phyloP scores from a whole-genome alignment of 2,113 vertebrate species.

The Montifringilla adamsi region DNA sequence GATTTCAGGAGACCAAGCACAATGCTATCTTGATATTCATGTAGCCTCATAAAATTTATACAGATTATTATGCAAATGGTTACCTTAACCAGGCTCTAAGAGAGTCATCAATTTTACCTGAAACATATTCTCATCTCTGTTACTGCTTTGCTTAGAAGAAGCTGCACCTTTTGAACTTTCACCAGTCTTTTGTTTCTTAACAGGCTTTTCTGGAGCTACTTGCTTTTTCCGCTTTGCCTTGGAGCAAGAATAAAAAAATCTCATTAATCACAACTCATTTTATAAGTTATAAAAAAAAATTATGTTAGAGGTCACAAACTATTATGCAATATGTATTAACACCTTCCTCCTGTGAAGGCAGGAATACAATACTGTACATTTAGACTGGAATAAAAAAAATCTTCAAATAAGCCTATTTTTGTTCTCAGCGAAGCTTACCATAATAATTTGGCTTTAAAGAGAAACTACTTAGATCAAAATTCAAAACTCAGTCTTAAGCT shows the following conservation, averaged over 20 bases:
- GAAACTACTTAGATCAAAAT: neutral
- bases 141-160: slow-evolving; percentile 82
- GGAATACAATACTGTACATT: neutral
- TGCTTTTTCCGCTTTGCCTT: neutral
- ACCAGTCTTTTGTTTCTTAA: slow-evolving; percentile 77
- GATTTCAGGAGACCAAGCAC: neutral
- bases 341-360: neutral
- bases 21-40: neutral
- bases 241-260: neutral
- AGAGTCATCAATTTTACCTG: slow-evolving; percentile 76
- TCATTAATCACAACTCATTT: neutral
- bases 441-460: neutral
- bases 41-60: neutral
- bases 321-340: neutral
- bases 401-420: neutral
- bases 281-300: neutral
- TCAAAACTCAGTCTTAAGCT: no score
- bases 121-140: slow-evolving; percentile 91
- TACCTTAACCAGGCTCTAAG: neutral
- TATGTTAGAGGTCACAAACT: neutral
- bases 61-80: neutral
- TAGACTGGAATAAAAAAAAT: neutral
- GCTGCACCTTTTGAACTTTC: slow-evolving; percentile 88
- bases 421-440: neutral
- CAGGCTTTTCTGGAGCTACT: neutral